Evolutionary conservation across 1,140 invertebrate genomes (phyloP), one percentile per base, ranked within the genome.

Genomic region (Acromyrmex heyeri): DNA sequence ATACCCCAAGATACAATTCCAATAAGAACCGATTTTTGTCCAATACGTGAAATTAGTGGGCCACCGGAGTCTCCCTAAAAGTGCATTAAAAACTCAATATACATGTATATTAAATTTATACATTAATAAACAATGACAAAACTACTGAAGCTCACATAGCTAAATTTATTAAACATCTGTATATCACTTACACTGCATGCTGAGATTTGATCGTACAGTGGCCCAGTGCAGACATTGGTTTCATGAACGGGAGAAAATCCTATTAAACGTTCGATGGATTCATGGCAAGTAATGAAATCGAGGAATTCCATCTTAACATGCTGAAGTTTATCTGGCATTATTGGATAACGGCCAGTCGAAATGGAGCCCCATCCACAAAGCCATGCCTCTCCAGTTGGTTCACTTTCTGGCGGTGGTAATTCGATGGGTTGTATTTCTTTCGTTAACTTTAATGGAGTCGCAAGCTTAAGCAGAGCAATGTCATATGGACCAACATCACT

Each of bases 1-100:
- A 96, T 94, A 16, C 97, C 97, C 97, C 97, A 98, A 2, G 97
- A 98, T 0, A 97, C 97, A n/a, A 98, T 94, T 27, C 97, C 67
- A 21, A 7, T 61, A 7, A 73, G 53, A 1, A 24, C 0, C 10
- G 14, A 0, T 18, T 69, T 55, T 5, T 24, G 3, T 69, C 5
- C 27, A 1, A 0, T 2, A 10, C 3, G 8, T 21, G 55, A 21
- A 27, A 69, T 18, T 18, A 79, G 90, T 12, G 97, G 97, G 62
- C 97, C 97, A 30, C 97, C 97, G 10, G 97, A 97, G 88, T 97
- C 97, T 50, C 97, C 97, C 94, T 95, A 61, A 83, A 86, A 86
- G 8, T 44, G 48, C 38, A 21, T 61, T 61, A 69, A 81, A 0
- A 75, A 79, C 67, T 30, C 34, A 16, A 38, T 38, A 10, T 44